A percentile compares a stretch with the other conserved stretches of the same genome.
Evolutionary conservation across 2,113 vertebrate species (phyloP).

Genomic region (Phaetusa simplex): DNA sequence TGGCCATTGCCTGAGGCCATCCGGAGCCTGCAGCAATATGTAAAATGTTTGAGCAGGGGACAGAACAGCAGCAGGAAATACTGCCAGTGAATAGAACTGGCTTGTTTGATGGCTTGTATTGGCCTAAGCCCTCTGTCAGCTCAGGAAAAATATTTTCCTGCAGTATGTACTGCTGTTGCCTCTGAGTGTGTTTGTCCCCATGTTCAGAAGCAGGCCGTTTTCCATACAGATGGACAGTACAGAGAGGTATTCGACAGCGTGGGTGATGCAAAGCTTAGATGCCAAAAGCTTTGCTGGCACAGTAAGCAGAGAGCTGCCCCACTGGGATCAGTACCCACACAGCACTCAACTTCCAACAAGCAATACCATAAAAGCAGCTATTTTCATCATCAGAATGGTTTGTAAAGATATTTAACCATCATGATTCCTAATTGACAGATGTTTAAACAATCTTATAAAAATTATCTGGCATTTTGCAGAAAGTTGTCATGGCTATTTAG

Average conservation of each 20-base stretch:
- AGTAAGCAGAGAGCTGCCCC: not conserved
- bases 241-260: not conserved
- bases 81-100: not conserved
- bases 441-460: not conserved
- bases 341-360: not conserved
- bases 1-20: not conserved
- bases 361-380: not conserved
- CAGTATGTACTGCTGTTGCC: not conserved
- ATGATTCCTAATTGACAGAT: not conserved
- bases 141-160: not conserved
- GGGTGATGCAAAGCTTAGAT: not conserved
- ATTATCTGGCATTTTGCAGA: not conserved
- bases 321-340: not conserved
- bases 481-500: not conserved
- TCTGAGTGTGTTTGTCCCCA: not conserved
- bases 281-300: not conserved
- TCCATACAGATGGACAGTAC: too few species aligned
- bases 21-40: not conserved
- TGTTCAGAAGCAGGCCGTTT: not conserved
- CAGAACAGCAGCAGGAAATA: not conserved
- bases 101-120: not conserved
- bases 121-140: not conserved
- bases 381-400: not conserved
- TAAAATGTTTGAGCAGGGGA: not conserved
- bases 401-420: not conserved